Evolutionary conservation across 2,113 vertebrate genomes (phyloP).

Genomic region (Callorhinus ursinus): DNA sequence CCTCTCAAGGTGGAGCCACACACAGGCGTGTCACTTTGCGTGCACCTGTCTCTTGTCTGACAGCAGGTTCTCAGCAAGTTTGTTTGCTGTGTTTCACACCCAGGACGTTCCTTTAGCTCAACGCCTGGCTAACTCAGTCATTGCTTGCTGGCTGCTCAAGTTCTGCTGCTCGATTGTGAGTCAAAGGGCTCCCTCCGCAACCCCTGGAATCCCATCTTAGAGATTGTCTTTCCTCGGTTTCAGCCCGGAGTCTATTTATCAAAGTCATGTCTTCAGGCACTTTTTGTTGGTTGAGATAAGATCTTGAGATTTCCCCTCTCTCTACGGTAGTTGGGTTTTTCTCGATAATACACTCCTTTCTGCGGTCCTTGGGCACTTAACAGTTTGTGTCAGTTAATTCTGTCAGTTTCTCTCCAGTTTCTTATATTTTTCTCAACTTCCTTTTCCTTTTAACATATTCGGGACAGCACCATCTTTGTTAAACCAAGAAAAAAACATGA

Average conservation of each 20-base stretch:
- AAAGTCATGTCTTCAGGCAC: not conserved
- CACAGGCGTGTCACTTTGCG: rapidly evolving
- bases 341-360: not conserved
- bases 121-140: not conserved
- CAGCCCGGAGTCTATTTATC: not conserved
- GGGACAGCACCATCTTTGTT: slow-evolving; percentile 21
- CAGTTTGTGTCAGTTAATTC: not conserved
- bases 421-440: slow-evolving; percentile 27
- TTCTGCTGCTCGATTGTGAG: not conserved
- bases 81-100: too few species aligned
- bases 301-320: not conserved
- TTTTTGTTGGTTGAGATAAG: not conserved
- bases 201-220: not conserved
- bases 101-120: rapidly evolving
- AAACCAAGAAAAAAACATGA: not conserved
- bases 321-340: not conserved
- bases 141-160: not conserved
- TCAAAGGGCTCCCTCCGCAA: not conserved
- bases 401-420: not conserved
- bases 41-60: not conserved
- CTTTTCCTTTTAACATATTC: not conserved
- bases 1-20: not conserved
- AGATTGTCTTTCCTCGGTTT: not conserved
- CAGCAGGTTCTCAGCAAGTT: not conserved
- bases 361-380: not conserved